Conservation (phyloP, 2,888 invertebrate species). For the Bugulina stolonifera region DNA sequence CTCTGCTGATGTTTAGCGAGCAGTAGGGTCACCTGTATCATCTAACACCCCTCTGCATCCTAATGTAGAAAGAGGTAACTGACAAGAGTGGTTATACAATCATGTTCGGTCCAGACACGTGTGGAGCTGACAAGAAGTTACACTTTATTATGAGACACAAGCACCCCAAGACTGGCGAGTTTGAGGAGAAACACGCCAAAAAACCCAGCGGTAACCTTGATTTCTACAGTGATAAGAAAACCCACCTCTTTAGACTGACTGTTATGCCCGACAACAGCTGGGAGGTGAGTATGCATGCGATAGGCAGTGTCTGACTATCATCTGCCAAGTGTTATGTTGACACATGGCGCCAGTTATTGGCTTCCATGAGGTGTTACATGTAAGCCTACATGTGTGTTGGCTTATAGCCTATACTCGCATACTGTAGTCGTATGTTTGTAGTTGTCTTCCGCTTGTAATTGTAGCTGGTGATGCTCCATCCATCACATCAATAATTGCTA, state of each 20-base stretch:
- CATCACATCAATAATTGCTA: no score
- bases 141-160: constrained; percentile 87
- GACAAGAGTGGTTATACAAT: constrained; percentile 97
- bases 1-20: no score
- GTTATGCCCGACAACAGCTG: constrained; percentile 16
- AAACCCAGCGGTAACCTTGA: constrained; percentile 69
- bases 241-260: constrained; percentile 65
- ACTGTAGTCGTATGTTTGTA: no score
- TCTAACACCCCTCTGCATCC: not conserved
- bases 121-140: constrained; percentile 86
- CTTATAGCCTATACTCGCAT: no score
- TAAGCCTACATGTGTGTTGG: no score
- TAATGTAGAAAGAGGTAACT: constrained; percentile 67
- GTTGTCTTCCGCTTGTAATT: no score
- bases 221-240: constrained; percentile 78
- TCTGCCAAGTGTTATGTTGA: no score
- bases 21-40: no score
- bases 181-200: constrained; percentile 90
- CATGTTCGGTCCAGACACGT: constrained; percentile 99
- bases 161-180: constrained; percentile 82
- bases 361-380: no score
- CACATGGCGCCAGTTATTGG: no score
- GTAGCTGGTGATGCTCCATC: no score
- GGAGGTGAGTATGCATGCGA: constrained; percentile 19
- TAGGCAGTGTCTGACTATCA: no score